These are phyloP conservation scores for Ennomos fuscantarius DNA, from an alignment of 2,888 invertebrate genomes.

Conservation along the genomic window DNA sequence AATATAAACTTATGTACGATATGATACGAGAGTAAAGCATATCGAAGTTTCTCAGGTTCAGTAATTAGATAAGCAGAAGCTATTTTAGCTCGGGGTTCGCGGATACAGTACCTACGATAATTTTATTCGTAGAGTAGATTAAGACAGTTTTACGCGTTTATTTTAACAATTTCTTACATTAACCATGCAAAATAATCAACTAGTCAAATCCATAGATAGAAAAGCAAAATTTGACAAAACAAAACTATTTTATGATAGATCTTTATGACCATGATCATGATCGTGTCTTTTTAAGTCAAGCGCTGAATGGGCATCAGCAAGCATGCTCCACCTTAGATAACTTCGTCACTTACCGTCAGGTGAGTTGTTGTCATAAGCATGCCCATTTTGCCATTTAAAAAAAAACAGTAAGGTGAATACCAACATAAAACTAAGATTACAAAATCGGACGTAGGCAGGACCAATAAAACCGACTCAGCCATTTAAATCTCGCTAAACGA, in stretches of 20 bases:
- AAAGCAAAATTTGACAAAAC: background rate
- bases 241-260: background rate
- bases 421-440: slow-evolving; percentile 64
- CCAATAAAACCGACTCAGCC: slow-evolving; percentile 77
- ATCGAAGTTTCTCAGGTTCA: background rate
- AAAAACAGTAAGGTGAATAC: slow-evolving; percentile 49
- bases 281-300: no score
- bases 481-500: slow-evolving; percentile 83
- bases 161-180: background rate
- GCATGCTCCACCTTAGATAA: no score
- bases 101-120: no score
- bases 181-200: background rate
- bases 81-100: background rate
- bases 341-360: no score
- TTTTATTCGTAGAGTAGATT: background rate
- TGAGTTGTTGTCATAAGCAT: no score
- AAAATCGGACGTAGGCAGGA: slow-evolving; percentile 66
- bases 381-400: no score
- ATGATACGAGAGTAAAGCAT: no score
- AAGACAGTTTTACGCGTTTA: slow-evolving; percentile 6
- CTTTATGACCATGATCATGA: background rate
- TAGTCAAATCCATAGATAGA: no score
- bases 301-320: no score
- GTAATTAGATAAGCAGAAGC: slow-evolving; percentile 12
- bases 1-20: no score